Conservation (phyloP, 2,113 vertebrate genomes). For the Anser brachyrhynchus region DNA sequence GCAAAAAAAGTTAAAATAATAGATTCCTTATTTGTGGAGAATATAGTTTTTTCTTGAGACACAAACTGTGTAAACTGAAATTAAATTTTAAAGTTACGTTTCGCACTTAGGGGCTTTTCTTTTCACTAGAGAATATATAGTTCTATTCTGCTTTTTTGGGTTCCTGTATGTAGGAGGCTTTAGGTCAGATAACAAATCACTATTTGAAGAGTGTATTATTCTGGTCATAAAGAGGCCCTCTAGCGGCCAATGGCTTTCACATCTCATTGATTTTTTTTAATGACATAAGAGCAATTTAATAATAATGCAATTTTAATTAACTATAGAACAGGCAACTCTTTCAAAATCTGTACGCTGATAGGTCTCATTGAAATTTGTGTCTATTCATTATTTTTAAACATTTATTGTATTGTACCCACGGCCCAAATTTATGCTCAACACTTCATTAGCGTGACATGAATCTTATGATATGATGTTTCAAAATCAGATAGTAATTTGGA, state of each 20-base stretch:
- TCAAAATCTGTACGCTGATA: not conserved
- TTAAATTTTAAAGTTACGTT: not conserved
- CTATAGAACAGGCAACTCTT: not conserved
- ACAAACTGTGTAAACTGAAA: not conserved
- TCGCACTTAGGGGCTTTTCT: not conserved
- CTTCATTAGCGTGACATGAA: too few species aligned
- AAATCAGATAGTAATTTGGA: not conserved
- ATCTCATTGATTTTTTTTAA: not conserved
- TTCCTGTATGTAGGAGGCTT: not conserved
- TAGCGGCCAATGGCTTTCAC: not conserved
- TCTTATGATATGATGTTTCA: not conserved
- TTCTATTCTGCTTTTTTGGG: fast-evolving
- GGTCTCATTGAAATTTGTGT: not conserved
- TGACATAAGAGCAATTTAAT: not conserved
- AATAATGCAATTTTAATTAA: not conserved
- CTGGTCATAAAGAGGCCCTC: not conserved
- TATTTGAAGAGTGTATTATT: fast-evolving
- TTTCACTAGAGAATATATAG: not conserved
- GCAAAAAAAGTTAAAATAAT: not conserved
- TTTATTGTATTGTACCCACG: not conserved
- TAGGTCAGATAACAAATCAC: not conserved
- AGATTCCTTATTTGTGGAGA: not conserved
- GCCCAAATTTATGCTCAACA: not conserved
- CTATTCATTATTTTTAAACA: not conserved
- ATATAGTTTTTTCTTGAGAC: not conserved